Base-by-base conservation (phyloP, 2,113 vertebrate genomes). In the Phaethornis superciliosus region DNA sequence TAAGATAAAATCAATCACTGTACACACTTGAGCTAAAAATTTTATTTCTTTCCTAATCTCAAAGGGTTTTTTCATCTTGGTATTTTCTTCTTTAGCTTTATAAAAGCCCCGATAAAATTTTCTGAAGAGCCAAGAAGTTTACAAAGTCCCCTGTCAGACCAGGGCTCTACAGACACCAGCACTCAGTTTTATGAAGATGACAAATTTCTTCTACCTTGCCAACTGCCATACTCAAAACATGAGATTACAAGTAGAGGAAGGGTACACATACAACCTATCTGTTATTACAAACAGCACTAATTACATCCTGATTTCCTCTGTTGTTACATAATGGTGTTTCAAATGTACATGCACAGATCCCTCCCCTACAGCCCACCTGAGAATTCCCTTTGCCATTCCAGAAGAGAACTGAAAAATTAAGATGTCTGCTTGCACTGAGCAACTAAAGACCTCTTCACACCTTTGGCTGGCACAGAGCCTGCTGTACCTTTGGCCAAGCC, bases 361-460 rank as follows among this genome's bases (percentile, higher is more conserved):
- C 28, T 37, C 14, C 28, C 24, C 65, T 40, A 32, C 42, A 52
- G n/a, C 20, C n/a, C 51, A 69, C 14, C 18, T 42, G 26, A 12
- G 32, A 60, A 42, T 28, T 32, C 11, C 13, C 24, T 69, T 59
- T 79, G 55, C 15, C 3, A 1, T 47, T 64, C 7, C 49, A n/a
- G 49, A 63, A 35, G 26, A 64, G 24, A 72, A 62, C 15, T 32
- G 68, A 47, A 40, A 28, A 83, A 33, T 68, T 27, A 75, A 47
- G 37, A n/a, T 0, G 1, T 35, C 15, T n/a, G 21, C 40, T 72
- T 52, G n/a, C 16, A 18, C 1, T 6, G 28, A 63, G n/a, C 23
- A 68, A 21, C 35, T 32, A n/a, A 35, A 15, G 55, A 52, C 62
- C 21, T 30, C 10, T 67, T 55, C 14, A 40, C 28, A 32, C 27